These are phyloP conservation scores for Amblyopsis rosae DNA, from an alignment of 2,113 vertebrate species.

Conservation along the genomic window DNA sequence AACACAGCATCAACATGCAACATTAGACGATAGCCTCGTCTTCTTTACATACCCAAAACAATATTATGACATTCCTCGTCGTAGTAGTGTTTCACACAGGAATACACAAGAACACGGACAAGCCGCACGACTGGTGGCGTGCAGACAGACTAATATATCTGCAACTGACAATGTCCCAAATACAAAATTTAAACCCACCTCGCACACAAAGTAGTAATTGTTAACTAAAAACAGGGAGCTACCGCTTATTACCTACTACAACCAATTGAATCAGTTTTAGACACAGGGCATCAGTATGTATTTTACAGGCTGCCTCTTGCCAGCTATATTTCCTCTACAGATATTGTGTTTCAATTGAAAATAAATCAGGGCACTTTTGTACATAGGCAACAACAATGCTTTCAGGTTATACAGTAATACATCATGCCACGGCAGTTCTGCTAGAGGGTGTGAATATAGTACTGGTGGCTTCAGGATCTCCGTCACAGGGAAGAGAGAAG, in stretches of 20 bases:
- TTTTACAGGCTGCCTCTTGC: constrained; percentile 40
- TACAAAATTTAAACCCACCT: too few species aligned
- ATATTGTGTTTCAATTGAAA: constrained; percentile 59
- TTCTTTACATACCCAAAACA: background rate
- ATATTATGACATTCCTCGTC: background rate
- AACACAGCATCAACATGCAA: background rate
- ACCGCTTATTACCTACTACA: constrained; percentile 22
- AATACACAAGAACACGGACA: background rate
- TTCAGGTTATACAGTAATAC: constrained; percentile 51
- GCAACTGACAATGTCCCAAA: too few species aligned
- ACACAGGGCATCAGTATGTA: constrained; percentile 29
- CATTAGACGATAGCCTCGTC: background rate
- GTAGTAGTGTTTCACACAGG: background rate
- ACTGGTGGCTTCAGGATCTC: constrained; percentile 68
- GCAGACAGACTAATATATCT: too few species aligned
- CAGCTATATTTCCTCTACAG: constrained; percentile 46
- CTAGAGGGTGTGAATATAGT: constrained; percentile 48
- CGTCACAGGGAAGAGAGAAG: constrained; percentile 64
- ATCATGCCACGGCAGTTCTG: constrained; percentile 60
- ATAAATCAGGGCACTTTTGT: constrained; percentile 45
- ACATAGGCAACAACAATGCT: constrained; percentile 58
- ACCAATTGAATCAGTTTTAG: constrained; percentile 15
- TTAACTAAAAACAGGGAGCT: constrained; percentile 1
- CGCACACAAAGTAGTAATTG: too few species aligned
- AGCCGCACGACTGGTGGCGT: too few species aligned